Evolutionary conservation across 2,113 vertebrate species (phyloP), one percentile per base, ranked within the genome.

Genomic region (Aphyosemion australe): DNA sequence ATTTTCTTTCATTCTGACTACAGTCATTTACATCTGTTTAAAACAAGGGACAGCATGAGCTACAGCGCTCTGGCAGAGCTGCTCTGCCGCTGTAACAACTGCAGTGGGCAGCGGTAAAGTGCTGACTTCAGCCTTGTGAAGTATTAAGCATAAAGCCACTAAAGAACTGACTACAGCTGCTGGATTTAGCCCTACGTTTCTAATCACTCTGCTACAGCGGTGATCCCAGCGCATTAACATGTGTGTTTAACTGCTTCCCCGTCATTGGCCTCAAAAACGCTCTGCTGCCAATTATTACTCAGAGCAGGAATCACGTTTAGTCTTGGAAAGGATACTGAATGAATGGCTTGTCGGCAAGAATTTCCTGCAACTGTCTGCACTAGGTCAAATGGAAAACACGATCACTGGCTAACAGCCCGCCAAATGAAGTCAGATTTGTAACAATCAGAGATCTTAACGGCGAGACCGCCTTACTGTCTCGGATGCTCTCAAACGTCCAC

Each of bases 401-500:
- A 73, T 54, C 1, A 16, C 63, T 53, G 86, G 63, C 69, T 50
- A 6, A 43, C 58, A 15, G 26, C 42, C 37, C 6, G 63, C 41
- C 56, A 72, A 56, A 59, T 31, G 19, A 58, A 78, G 47, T 26
- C 4, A 32, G 55, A 69, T 64, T 50, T 50, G 39, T 59, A 43
- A 65, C 67, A 61, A 67, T 61, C 37, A 2, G 59, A 26, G 9
- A 61, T 31, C 13, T n/a, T 3, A 65, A 60, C 6, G 6, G 12
- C 8, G 4, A 21, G 51, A 55, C 53, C 39, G 18, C 8, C 96
- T 95, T 92, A 99, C 97, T 95, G 14, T 99, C 96, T 91, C 97
- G 89, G 67, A 99, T 96, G 66, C 89, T 97, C 81, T 97, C 96
- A 95, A 96, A 99, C 16, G 96, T 94, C 97, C 97, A 99, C 0